These are phyloP conservation scores for Drosophila mayaguana DNA, from an alignment of 2,888 invertebrate species.

Conservation along the genomic window DNA sequence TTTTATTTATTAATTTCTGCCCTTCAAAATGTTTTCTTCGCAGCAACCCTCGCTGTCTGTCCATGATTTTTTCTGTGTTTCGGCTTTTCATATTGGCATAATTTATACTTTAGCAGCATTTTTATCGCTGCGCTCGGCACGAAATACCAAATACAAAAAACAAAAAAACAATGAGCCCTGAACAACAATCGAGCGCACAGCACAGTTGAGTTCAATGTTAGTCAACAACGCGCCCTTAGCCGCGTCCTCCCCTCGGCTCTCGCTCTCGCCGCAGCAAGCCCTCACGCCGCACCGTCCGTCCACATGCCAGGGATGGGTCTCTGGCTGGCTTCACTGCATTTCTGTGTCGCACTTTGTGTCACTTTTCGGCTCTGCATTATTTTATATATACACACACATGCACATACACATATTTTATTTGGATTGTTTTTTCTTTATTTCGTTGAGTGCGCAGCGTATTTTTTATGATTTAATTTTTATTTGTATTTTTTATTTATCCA, in stretches of 20 bases:
- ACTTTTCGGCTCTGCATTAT: constrained; percentile 39
- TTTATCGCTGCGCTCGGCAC: constrained; percentile 78
- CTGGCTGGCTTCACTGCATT: constrained; percentile 23
- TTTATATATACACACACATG: neutral
- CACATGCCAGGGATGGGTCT: neutral
- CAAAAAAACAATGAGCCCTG: constrained; percentile 66
- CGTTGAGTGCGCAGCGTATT: constrained; percentile 33
- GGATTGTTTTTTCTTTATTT: constrained; percentile 9
- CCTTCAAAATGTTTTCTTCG: neutral
- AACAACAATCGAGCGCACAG: constrained; percentile 52
- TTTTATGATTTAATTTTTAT: constrained; percentile 23
- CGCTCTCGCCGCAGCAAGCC: neutral
- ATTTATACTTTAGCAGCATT: constrained; percentile 79
- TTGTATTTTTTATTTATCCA: constrained; percentile 36
- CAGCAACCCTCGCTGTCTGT: constrained; percentile 32
- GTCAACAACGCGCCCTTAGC: constrained; percentile 46
- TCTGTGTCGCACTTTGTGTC: constrained; percentile 38
- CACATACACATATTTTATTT: too few species aligned
- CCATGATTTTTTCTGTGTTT: constrained; percentile 9
- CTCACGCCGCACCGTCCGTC: neutral
- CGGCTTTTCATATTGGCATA: constrained; percentile 74
- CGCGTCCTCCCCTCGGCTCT: neutral
- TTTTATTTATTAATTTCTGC: neutral
- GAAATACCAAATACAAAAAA: constrained; percentile 66
- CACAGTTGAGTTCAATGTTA: constrained; percentile 69